These are phyloP conservation scores for Lithophane ornitopus DNA, from an alignment of 2,888 invertebrate genomes.

Conservation along the genomic window DNA sequence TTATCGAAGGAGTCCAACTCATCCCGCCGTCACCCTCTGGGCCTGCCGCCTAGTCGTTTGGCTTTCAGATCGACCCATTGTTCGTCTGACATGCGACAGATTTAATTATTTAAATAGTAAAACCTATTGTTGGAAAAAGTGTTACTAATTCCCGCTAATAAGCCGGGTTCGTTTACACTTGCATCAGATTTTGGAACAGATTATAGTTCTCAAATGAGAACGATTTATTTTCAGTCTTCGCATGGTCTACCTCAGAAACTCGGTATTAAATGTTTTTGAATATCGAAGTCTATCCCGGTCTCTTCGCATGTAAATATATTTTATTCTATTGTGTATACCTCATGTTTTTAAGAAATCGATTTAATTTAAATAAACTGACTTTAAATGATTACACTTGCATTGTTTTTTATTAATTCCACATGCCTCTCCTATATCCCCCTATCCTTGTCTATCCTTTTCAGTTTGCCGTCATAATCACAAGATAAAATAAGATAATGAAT, in stretches of 20 bases:
- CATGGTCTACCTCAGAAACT: background rate
- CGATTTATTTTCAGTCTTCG: background rate
- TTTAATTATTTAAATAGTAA: too few species aligned
- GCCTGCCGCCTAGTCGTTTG: background rate
- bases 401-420: background rate
- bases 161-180: too few species aligned
- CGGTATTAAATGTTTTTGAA: background rate
- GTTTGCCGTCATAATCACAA: too few species aligned
- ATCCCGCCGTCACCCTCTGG: background rate
- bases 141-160: too few species aligned
- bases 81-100: background rate
- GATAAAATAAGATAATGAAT: background rate
- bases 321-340: slow-evolving; percentile 57
- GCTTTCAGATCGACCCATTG: too few species aligned
- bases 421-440: too few species aligned
- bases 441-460: background rate
- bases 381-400: slow-evolving; percentile 8
- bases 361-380: slow-evolving; percentile 51
- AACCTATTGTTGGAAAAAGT: too few species aligned
- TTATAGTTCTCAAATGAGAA: background rate
- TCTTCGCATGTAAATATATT: slow-evolving; percentile 51
- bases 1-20: background rate
- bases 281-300: slow-evolving; percentile 28
- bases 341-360: slow-evolving; percentile 54
- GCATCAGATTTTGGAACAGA: too few species aligned